Evolutionary conservation across 2,797 vertebrate genomes (phyloP).

Genomic region (Labeo calbasu): DNA sequence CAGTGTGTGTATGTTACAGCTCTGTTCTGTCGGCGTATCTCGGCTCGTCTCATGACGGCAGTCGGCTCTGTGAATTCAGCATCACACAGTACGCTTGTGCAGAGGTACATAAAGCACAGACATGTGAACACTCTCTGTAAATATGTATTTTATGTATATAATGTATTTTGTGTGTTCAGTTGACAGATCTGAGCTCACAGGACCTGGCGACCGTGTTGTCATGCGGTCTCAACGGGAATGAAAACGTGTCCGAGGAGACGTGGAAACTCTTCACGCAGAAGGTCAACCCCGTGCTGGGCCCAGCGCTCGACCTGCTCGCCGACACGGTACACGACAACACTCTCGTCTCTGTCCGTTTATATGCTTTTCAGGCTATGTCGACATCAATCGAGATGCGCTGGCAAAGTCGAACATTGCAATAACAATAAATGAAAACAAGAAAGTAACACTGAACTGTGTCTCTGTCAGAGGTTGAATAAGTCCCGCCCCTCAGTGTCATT

Average conservation of each 20-base stretch:
- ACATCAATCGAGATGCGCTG: too few relatives aligned
- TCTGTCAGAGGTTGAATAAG: conserved; percentile 62
- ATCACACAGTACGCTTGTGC: conserved; percentile 56
- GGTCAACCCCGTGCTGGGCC: conserved; percentile 64
- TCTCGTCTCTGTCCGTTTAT: background rate
- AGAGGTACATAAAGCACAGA: conserved; percentile 44
- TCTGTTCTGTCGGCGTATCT: conserved; percentile 37
- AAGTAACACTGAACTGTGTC: background rate
- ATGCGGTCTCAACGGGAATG: conserved; percentile 58
- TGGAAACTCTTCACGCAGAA: conserved; percentile 74
- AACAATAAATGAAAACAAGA: background rate
- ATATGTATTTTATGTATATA: background rate
- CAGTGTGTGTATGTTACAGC: conserved; percentile 9
- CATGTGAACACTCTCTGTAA: background rate
- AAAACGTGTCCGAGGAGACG: conserved; percentile 51
- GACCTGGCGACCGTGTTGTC: conserved; percentile 63
- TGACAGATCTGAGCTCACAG: conserved; percentile 56
- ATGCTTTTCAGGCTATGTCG: background rate
- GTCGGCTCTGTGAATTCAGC: conserved; percentile 50
- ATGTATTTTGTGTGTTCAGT: conserved; percentile 55
- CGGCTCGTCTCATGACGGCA: background rate
- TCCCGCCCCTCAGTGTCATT: conserved; percentile 51
- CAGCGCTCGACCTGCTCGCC: conserved; percentile 69
- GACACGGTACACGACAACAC: conserved; percentile 61
- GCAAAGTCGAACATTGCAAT: background rate